Conservation (phyloP, 2,888 invertebrate genomes). For the Hofmannophila pseudospretella region DNA sequence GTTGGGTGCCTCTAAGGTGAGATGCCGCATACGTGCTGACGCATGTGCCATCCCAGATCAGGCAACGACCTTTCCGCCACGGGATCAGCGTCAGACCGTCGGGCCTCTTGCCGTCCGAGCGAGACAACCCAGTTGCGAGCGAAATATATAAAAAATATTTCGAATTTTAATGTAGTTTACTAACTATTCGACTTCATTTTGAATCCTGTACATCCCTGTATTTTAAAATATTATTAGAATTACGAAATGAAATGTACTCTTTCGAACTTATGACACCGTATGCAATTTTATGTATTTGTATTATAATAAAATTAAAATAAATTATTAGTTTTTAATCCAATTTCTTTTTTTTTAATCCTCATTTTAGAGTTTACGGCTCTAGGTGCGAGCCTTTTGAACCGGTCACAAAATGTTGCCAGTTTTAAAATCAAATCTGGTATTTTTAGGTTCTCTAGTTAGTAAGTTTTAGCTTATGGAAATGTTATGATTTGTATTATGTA, state of each 20-base stretch:
- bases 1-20: too few relatives aligned
- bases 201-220: constrained; percentile 7
- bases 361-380: too few relatives aligned
- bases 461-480: constrained; percentile 50
- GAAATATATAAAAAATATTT: too few relatives aligned
- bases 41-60: too few relatives aligned
- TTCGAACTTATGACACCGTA: constrained; percentile 26
- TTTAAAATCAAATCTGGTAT: constrained; percentile 5
- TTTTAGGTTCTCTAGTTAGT: constrained; percentile 15
- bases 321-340: constrained; percentile 44
- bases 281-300: constrained; percentile 42
- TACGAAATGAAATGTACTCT: constrained; percentile 10
- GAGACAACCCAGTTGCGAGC: too few relatives aligned
- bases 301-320: constrained; percentile 46
- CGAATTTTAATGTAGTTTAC: too few relatives aligned
- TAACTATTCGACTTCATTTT: too few relatives aligned
- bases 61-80: too few relatives aligned
- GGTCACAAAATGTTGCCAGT: constrained; percentile 10
- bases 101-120: too few relatives aligned
- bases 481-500: constrained; percentile 55
- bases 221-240: constrained; percentile 7
- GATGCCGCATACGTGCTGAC: too few relatives aligned
- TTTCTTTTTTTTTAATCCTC: constrained; percentile 20
- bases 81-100: too few relatives aligned
- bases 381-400: too few relatives aligned